Base-by-base conservation (phyloP, 1,140 invertebrate genomes). In the Heterodera schachtii region DNA sequence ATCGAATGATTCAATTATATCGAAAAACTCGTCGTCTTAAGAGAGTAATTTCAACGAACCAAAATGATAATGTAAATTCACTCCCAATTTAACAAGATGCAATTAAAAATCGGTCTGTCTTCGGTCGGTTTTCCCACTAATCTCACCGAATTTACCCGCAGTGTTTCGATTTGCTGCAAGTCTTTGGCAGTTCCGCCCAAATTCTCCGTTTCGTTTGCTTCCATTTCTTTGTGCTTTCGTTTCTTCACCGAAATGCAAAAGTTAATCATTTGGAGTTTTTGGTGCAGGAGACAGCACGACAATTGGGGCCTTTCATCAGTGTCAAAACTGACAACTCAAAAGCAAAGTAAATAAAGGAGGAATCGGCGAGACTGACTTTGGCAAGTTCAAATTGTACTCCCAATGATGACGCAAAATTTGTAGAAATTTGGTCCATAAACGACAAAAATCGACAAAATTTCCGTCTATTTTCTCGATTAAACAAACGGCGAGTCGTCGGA, bases 201-300 rank as follows among this genome's bases (percentile, higher is more conserved):
- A 60, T 11, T 60, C 3, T 11, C 16, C 57, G 66, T 44, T 67
- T 47, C 69, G 21, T 70, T 81, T 19, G 43, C 69, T 57, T 87
- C 69, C 49, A 86, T 76, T 31, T 74, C 13, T 13, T 74, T 64
- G 57, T 87, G 79, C 43, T 89, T 92, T 91, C 90, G 93, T 74
- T 89, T 92, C 83, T 92, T 93, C 80, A 94, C 93, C 78, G 94
- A 93, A 83, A 98, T 96, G 90, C 97, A 99, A 90, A 95, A 96
- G 90, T 98, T 98, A 9, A 99, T 91, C 93, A 98, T 95, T 93
- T 98, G 93, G 64, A 98, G 91, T 89, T 98, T 98, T 91, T 98
- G 96, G 91, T 98, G 94, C 0, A 98, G 91, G n/a, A 98, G 91
- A 90, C 95, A 96, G 8, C 94, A 94, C 77, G 94, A 93, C 52